phyloP scores from a whole-genome alignment of 1,140 invertebrate genomes.

The Brachystomella parvula region DNA sequence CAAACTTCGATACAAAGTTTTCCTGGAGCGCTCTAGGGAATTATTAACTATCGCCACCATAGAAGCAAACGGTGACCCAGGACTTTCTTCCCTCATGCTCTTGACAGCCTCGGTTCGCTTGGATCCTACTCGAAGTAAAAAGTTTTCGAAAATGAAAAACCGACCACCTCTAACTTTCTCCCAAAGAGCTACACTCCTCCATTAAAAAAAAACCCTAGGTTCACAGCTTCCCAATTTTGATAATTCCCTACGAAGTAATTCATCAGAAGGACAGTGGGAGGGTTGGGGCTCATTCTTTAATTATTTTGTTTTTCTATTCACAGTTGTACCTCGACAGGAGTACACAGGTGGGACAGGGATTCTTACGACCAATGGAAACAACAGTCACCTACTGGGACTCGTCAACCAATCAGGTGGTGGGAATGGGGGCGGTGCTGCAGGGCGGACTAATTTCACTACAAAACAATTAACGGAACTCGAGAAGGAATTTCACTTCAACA shows the following conservation, averaged over 20 bases:
- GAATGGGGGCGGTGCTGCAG: slow-evolving; percentile 59
- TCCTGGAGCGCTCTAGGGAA: background rate
- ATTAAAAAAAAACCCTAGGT: background rate
- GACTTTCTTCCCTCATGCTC: too few relatives aligned
- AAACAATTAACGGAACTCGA: slow-evolving; percentile 97
- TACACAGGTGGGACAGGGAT: slow-evolving; percentile 22
- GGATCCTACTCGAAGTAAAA: background rate
- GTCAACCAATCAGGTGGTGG: slow-evolving; percentile 19
- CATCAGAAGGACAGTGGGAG: background rate
- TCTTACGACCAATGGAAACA: slow-evolving; percentile 28
- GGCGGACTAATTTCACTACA: slow-evolving; percentile 96
- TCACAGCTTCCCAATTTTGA: background rate
- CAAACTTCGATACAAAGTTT: background rate
- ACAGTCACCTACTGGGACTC: slow-evolving; percentile 20
- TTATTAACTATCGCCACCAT: background rate
- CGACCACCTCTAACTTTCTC: background rate
- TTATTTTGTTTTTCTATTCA: slow-evolving; percentile 17
- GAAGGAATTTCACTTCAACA: slow-evolving; percentile 99
- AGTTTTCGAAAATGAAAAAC: slow-evolving; percentile 6
- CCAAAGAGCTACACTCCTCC: background rate
- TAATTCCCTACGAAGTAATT: too few relatives aligned
- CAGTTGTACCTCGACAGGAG: slow-evolving; percentile 36
- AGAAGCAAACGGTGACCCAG: too few relatives aligned
- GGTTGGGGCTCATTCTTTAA: slow-evolving; percentile 16
- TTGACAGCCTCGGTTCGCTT: too few relatives aligned